phyloP scores from a whole-genome alignment of 2,797 vertebrate genomes.

The Poecile montanus region DNA sequence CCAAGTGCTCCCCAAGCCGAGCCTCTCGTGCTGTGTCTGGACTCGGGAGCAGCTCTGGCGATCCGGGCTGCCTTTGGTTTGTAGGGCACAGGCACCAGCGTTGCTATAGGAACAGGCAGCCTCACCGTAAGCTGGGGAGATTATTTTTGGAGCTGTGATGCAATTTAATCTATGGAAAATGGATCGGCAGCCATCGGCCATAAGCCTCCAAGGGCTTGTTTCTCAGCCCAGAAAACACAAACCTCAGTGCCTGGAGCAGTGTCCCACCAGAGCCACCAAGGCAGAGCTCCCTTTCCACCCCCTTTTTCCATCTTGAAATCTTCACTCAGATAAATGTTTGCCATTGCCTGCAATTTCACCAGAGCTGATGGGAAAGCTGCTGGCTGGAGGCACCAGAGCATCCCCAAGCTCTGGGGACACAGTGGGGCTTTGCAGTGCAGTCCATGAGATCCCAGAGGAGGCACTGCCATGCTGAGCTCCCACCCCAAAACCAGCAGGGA shows the following conservation, averaged over 20 bases:
- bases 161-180: slow-evolving; percentile 54
- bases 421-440: accelerated
- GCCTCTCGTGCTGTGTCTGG: background rate
- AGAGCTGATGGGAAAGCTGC: background rate
- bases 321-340: background rate
- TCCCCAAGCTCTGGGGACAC: accelerated
- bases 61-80: background rate
- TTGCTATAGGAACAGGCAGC: slow-evolving; percentile 69
- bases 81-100: slow-evolving; percentile 17
- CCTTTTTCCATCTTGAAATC: background rate
- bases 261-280: background rate
- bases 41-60: background rate
- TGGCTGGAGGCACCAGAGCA: background rate
- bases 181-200: background rate
- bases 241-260: background rate
- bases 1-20: accelerated
- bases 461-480: accelerated
- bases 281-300: background rate
- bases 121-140: background rate
- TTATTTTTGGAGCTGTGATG: slow-evolving; percentile 74
- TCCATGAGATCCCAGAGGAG: accelerated
- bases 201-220: background rate
- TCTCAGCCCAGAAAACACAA: background rate
- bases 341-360: background rate
- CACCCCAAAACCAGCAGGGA: background rate